Evolutionary conservation across 2,888 invertebrate species (phyloP), one percentile per base, ranked within the genome.

Genomic region (Leucoma salicis): DNA sequence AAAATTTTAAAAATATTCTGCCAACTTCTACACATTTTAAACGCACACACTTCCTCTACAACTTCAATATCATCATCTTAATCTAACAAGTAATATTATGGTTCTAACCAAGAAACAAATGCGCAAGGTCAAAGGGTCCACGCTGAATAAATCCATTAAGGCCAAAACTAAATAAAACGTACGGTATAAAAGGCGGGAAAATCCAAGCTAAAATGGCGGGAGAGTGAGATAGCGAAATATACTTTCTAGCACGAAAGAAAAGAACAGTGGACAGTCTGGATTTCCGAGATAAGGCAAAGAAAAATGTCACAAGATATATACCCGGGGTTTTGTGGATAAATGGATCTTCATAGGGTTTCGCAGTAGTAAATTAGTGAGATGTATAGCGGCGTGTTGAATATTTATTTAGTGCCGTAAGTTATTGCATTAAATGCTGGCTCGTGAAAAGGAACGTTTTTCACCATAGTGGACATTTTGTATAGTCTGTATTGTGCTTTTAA

Each of bases 301-400:
- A 89, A 88, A 89, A 89, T 88, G 87, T 86, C 86, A 70, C 74
- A 56, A 73, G 82, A 84, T 87, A 85, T 86, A 82, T 82, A 73
- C 77, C 64, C 69, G 58, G 82, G 81, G 76, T 67, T 58, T 70
- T 57, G 40, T 66, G 74, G 72, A 87, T 83, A 82, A 80, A 87
- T 86, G 79, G 84, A 82, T 85, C n/a, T 82, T 84, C 85, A 85
- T 78, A 74, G 86, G 85, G 83, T 79, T 73, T 77, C 70, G 78
- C 66, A 70, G 78, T 74, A 79, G 78, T 87, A 86, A 88, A 87
- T 88, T 88, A 88, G 87, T 88, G 77, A 86, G 88, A 88, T 80
- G 71, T 86, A 88, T 82, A 74, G 76, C 64, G 51, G 41, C 51
- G 67, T 65, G 81, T 81, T 88, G 86, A 86, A 87, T 88, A 87